Conservation (phyloP, 1,140 invertebrate species). For the Achatina immaculata region DNA sequence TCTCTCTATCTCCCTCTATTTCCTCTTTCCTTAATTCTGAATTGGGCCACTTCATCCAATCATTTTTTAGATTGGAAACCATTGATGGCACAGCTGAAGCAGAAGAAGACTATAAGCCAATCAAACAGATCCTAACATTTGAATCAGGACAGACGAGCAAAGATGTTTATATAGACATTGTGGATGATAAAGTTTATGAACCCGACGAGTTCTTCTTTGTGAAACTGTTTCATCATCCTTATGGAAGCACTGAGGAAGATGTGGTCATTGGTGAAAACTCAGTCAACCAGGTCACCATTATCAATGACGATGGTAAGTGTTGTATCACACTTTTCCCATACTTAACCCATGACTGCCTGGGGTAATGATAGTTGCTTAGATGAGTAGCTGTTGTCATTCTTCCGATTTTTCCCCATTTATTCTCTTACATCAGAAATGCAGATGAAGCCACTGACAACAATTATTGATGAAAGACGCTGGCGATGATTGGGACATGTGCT, state of each 20-base stretch:
- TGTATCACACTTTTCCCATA: too few species aligned
- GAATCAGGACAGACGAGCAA: conserved; percentile 74
- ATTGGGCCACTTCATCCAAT: too few species aligned
- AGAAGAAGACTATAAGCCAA: conserved; percentile 75
- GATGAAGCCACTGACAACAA: too few species aligned
- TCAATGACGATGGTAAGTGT: conserved; percentile 79
- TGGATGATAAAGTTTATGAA: conserved; percentile 79
- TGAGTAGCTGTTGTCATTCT: too few species aligned
- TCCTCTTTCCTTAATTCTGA: too few species aligned
- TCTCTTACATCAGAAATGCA: too few species aligned
- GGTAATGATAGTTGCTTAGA: too few species aligned
- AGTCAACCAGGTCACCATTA: conserved; percentile 79
- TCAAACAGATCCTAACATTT: conserved; percentile 76
- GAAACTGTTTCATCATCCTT: conserved; percentile 72
- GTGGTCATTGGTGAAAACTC: conserved; percentile 72
- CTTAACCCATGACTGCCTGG: too few species aligned
- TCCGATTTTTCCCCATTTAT: too few species aligned
- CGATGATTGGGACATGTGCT: too few species aligned
- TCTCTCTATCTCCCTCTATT: too few species aligned
- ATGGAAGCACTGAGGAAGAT: conserved; percentile 61
- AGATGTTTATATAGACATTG: conserved; percentile 75
- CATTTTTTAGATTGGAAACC: conserved; percentile 74
- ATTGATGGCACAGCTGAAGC: conserved; percentile 77
- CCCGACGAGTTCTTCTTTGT: conserved; percentile 80
- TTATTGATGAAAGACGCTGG: too few species aligned